Evolutionary conservation across 2,113 vertebrate species (phyloP).

Genomic region (Rhinolophus sinicus): DNA sequence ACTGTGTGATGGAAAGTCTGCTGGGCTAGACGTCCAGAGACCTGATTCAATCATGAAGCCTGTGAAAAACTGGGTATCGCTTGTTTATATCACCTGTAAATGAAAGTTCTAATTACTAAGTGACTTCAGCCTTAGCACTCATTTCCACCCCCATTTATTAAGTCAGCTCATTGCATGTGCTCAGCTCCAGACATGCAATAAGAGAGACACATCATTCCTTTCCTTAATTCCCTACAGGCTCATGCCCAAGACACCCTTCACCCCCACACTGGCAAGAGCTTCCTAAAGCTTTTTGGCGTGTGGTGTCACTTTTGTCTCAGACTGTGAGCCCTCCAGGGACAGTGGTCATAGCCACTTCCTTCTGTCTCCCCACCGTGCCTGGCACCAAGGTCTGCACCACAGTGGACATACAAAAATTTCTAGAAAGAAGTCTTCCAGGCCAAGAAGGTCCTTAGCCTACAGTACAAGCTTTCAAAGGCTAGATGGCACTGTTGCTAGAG

Average conservation of each 20-base stretch:
- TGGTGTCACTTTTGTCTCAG: background rate
- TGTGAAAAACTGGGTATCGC: background rate
- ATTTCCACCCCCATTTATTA: background rate
- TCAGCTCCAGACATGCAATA: background rate
- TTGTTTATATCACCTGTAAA: background rate
- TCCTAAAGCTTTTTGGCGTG: background rate
- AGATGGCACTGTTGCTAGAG: conserved; percentile 83
- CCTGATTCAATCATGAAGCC: background rate
- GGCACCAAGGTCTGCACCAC: background rate
- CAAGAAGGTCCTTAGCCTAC: background rate
- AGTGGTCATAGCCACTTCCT: background rate
- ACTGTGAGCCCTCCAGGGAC: background rate
- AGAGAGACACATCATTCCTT: background rate
- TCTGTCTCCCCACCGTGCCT: background rate
- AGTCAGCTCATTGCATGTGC: background rate
- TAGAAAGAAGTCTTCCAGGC: background rate
- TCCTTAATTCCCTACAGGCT: background rate
- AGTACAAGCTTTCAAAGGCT: conserved; percentile 79
- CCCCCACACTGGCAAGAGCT: background rate
- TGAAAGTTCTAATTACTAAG: background rate
- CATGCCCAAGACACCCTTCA: background rate
- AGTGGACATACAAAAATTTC: background rate
- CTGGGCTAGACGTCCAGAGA: background rate
- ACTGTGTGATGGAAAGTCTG: background rate
- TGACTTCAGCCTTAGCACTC: background rate